These are phyloP conservation scores for Tiaroga cobitis DNA, from an alignment of 2,797 vertebrate genomes.

Conservation along the genomic window DNA sequence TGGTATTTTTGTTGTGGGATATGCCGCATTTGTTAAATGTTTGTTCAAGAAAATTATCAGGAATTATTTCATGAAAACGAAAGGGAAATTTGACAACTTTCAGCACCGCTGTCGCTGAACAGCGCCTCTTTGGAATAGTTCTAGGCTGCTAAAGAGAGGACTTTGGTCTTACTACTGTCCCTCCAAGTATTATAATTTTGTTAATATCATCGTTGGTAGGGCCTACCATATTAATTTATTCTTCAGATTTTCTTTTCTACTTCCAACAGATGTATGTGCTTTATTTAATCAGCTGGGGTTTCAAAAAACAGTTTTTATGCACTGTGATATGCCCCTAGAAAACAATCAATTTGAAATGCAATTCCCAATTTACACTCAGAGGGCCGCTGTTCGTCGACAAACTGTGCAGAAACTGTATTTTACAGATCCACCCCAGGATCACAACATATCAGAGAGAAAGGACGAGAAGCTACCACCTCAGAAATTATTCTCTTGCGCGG, in stretches of 20 bases:
- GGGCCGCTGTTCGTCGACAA: conserved; percentile 73
- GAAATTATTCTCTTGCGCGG: not conserved
- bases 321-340: not conserved
- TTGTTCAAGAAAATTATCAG: not conserved
- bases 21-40: not conserved
- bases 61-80: not conserved
- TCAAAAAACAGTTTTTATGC: too few species aligned
- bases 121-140: not conserved
- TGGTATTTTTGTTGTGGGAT: not conserved
- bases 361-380: conserved; percentile 64
- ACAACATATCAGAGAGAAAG: not conserved
- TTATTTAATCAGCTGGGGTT: not conserved
- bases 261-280: not conserved
- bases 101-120: not conserved
- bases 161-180: not conserved
- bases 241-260: not conserved
- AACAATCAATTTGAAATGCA: conserved; percentile 57
- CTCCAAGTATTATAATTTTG: not conserved
- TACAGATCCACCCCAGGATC: not conserved
- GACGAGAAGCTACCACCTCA: not conserved
- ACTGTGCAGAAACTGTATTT: not conserved
- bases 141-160: rapidly evolving
- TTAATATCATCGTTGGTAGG: not conserved
- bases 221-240: not conserved
- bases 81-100: not conserved